phyloP scores from a whole-genome alignment of 2,113 vertebrate species.

The Quiscalus mexicanus region DNA sequence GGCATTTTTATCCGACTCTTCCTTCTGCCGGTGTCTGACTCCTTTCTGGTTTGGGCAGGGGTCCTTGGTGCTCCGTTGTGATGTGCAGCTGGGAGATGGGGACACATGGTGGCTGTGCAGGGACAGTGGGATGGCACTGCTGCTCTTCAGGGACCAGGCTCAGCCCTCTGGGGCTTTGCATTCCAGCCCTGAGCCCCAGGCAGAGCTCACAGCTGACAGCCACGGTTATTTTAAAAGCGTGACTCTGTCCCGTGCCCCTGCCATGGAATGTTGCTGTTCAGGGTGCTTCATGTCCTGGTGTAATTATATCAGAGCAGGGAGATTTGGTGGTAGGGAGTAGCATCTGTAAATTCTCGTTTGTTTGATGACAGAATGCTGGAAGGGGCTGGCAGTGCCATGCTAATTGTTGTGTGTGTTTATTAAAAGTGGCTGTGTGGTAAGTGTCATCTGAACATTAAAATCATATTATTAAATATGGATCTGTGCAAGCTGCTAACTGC shows the following conservation, averaged over 20 bases:
- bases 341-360: neutral
- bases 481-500: neutral
- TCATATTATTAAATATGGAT: constrained; percentile 25
- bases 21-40: neutral
- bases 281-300: neutral
- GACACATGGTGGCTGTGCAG: neutral
- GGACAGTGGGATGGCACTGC: fast-evolving
- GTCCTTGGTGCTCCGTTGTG: neutral
- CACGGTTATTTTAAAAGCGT: neutral
- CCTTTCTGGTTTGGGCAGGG: neutral
- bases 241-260: neutral
- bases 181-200: neutral
- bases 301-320: neutral
- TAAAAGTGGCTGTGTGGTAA: neutral
- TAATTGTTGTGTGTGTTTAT: neutral
- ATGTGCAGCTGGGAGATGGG: fast-evolving
- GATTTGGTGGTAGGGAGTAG: neutral
- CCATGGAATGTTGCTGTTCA: neutral
- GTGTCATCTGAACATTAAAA: constrained; percentile 6
- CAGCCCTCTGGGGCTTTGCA: neutral
- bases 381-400: neutral
- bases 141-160: neutral
- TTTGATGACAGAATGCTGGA: neutral
- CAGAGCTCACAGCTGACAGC: neutral
- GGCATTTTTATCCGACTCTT: neutral